Evolutionary conservation across 1,140 invertebrate genomes (phyloP).

Genomic region (Eriosoma lanigerum): DNA sequence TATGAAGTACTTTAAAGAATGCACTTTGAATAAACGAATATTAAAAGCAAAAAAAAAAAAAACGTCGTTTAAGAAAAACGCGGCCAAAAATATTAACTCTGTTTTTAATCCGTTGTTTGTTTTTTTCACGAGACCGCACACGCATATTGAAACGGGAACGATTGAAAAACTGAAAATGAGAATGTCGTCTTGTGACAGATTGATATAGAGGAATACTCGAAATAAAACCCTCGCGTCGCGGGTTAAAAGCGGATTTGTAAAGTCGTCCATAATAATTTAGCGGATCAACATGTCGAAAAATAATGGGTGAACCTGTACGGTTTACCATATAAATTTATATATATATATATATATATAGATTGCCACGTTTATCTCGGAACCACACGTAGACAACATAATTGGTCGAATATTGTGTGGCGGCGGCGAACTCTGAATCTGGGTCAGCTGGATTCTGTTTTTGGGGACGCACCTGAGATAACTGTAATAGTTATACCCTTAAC

Average conservation of each 20-base stretch:
- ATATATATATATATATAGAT: not conserved
- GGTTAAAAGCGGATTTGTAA: not conserved
- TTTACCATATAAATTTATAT: too few species aligned
- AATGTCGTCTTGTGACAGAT: not conserved
- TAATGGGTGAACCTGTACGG: not conserved
- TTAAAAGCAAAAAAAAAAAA: too few species aligned
- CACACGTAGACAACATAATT: not conserved
- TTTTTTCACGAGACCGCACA: too few species aligned
- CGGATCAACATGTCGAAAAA: not conserved
- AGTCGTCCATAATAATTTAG: not conserved
- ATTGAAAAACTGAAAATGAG: not conserved
- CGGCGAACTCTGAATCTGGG: not conserved
- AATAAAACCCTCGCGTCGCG: not conserved
- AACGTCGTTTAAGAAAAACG: too few species aligned
- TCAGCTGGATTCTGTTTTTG: not conserved
- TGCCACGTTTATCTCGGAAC: not conserved
- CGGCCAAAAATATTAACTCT: too few species aligned
- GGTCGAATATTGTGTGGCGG: not conserved
- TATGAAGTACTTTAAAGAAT: too few species aligned
- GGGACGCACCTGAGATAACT: slow-evolving; percentile 3
- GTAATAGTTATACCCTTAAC: not conserved
- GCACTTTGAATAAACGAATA: too few species aligned
- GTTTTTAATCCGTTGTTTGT: too few species aligned
- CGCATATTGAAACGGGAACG: not conserved
- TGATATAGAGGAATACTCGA: not conserved